These are phyloP conservation scores for Tenualosa ilisha DNA, from an alignment of 2,797 vertebrate genomes.

Conservation along the genomic window DNA sequence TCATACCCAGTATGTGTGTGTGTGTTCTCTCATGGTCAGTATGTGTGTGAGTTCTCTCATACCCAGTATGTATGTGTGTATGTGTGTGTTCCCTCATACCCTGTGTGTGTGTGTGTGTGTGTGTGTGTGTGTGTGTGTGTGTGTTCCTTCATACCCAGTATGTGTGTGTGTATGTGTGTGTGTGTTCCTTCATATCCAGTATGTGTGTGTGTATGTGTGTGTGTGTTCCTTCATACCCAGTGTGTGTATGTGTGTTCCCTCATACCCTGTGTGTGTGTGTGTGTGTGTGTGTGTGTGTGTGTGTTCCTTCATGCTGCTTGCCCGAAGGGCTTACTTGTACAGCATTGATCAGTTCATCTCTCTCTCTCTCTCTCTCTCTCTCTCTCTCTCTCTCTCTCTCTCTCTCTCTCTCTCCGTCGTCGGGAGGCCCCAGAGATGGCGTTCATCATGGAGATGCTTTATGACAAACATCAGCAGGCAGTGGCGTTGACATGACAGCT, in stretches of 20 bases:
- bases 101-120: too few species aligned
- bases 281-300: background rate
- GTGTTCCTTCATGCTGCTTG: background rate
- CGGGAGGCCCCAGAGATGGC: slow-evolving; percentile 62
- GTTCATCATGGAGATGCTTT: slow-evolving; percentile 69
- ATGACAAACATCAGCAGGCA: slow-evolving; percentile 73
- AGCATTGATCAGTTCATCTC: background rate
- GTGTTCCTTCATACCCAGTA: too few species aligned
- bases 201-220: too few species aligned
- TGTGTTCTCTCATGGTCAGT: too few species aligned
- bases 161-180: too few species aligned
- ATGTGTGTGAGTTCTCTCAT: background rate
- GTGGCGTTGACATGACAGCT: slow-evolving; percentile 74
- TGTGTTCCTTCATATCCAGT: too few species aligned
- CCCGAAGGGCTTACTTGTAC: background rate
- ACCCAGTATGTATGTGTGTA: background rate
- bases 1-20: too few species aligned
- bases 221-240: too few species aligned
- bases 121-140: too few species aligned
- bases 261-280: background rate
- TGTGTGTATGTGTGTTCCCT: too few species aligned
- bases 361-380: background rate
- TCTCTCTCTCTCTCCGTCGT: background rate
- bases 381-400: background rate
- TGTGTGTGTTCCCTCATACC: too few species aligned